A percentile compares a stretch with the other conserved stretches of the same genome.
phyloP scores from a whole-genome alignment of 2,113 vertebrate species.

The Rhadina sibilatrix region DNA sequence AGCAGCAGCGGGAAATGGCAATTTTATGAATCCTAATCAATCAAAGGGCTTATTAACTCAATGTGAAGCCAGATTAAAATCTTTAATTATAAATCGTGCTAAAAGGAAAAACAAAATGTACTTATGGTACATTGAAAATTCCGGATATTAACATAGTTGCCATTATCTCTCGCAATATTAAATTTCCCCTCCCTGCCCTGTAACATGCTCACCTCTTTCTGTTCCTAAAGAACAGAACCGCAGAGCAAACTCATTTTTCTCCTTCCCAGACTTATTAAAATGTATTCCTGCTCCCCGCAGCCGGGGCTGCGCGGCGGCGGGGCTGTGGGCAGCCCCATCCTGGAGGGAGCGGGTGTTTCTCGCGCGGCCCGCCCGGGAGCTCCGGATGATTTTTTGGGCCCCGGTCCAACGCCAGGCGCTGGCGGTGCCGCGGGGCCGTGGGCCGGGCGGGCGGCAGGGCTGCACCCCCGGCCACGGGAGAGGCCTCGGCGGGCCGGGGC shows the following conservation, averaged over 20 bases:
- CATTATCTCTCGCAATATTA: slow-evolving; percentile 83
- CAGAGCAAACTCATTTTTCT: slow-evolving; percentile 71
- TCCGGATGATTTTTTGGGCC: neutral
- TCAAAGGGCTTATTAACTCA: slow-evolving; percentile 88
- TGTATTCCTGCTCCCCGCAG: slow-evolving; percentile 31
- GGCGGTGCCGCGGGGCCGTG: slow-evolving; percentile 58
- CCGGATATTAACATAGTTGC: slow-evolving; percentile 86
- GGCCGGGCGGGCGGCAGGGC: slow-evolving; percentile 44
- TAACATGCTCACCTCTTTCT: slow-evolving; percentile 76
- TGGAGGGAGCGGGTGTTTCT: slow-evolving; percentile 43
- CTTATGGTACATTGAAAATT: slow-evolving; percentile 83
- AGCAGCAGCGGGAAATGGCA: slow-evolving; percentile 84
- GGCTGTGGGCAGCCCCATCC: slow-evolving; percentile 57
- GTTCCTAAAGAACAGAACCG: slow-evolving; percentile 75
- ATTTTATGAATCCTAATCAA: slow-evolving; percentile 88
- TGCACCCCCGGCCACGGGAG: slow-evolving; percentile 63
- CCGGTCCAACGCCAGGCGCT: slow-evolving; percentile 40
- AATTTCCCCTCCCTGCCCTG: slow-evolving; percentile 65
- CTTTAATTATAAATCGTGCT: slow-evolving; percentile 88
- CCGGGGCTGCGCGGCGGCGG: slow-evolving; percentile 16
- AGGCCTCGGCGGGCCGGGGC: slow-evolving; percentile 62
- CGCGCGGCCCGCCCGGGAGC: slow-evolving; percentile 36
- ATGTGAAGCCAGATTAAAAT: slow-evolving; percentile 89
- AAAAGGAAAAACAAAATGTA: slow-evolving; percentile 87
- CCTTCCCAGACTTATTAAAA: slow-evolving; percentile 74